These are phyloP conservation scores for Lacerta bilineata DNA, from an alignment of 2,797 vertebrate genomes.

Conservation along the genomic window DNA sequence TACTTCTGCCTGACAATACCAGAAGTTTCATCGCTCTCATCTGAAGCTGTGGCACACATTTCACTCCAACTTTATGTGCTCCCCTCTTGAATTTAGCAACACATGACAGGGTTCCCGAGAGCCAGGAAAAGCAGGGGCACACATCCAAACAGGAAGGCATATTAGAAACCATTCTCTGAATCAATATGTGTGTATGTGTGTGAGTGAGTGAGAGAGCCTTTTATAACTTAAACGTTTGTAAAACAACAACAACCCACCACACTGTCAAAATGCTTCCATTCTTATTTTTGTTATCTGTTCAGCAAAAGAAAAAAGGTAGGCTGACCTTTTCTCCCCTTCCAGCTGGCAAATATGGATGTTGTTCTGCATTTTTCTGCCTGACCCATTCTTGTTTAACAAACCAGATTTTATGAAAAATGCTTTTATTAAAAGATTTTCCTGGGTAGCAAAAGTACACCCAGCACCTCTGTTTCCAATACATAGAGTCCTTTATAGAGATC, in stretches of 20 bases:
- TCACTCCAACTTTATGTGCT: not conserved
- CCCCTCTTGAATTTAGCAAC: constrained; percentile 27
- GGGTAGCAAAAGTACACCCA: too few relatives aligned
- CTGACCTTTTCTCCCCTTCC: constrained; percentile 8
- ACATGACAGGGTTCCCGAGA: not conserved
- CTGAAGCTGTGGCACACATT: constrained; percentile 33
- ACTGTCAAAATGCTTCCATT: not conserved
- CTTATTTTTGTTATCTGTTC: not conserved
- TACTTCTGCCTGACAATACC: not conserved
- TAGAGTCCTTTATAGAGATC: too few relatives aligned
- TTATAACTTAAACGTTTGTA: constrained; percentile 6
- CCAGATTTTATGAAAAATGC: too few relatives aligned
- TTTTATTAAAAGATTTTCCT: too few relatives aligned
- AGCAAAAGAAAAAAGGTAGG: not conserved
- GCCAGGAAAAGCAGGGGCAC: not conserved
- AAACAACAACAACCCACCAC: too few relatives aligned
- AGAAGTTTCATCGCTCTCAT: constrained; percentile 38
- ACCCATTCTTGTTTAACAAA: not conserved
- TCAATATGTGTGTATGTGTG: not conserved
- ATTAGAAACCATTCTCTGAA: not conserved
- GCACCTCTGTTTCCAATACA: too few relatives aligned
- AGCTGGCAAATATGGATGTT: not conserved
- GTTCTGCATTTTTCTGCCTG: not conserved
- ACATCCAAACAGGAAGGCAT: not conserved
- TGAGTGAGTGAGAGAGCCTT: not conserved